phyloP scores from a whole-genome alignment of 2,113 vertebrate genomes.

The Numida meleagris region DNA sequence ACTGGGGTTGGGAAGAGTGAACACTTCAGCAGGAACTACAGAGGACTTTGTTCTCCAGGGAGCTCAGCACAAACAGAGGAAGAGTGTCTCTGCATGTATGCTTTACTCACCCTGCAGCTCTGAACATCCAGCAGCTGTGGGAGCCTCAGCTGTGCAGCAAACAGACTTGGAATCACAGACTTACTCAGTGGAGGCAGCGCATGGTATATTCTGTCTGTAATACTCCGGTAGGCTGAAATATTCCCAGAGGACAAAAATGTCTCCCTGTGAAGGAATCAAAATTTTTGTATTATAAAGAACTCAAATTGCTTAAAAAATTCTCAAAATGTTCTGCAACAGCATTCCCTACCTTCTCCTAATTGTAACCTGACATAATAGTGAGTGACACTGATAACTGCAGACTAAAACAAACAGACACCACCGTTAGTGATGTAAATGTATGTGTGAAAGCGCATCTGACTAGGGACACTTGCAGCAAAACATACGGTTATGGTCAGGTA shows the following conservation, averaged over 20 bases:
- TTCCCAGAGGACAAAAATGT: constrained; percentile 77
- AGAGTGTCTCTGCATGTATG: background rate
- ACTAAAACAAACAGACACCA: background rate
- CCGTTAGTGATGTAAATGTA: background rate
- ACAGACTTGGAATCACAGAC: constrained; percentile 32
- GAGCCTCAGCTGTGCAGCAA: constrained; percentile 69
- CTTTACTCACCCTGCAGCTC: constrained; percentile 66
- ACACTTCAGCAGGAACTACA: background rate
- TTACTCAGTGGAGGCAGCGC: constrained; percentile 69
- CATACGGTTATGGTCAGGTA: background rate
- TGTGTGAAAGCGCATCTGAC: background rate
- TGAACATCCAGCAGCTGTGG: constrained; percentile 71
- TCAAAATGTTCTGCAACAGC: background rate
- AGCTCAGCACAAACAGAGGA: background rate
- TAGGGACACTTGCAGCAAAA: background rate
- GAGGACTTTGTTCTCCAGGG: background rate
- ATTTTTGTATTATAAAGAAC: background rate
- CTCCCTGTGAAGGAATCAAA: constrained; percentile 48
- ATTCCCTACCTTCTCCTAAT: background rate
- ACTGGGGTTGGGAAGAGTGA: background rate
- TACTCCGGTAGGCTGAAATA: constrained; percentile 67
- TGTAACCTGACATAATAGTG: background rate
- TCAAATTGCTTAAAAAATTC: background rate
- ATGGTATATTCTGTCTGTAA: constrained; percentile 72
- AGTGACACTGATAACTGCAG: background rate